Percentiles rank a stretch among this genome's conserved stretches.
Conservation (phyloP, 1,140 invertebrate genomes). For the Hormaphis cornu region DNA sequence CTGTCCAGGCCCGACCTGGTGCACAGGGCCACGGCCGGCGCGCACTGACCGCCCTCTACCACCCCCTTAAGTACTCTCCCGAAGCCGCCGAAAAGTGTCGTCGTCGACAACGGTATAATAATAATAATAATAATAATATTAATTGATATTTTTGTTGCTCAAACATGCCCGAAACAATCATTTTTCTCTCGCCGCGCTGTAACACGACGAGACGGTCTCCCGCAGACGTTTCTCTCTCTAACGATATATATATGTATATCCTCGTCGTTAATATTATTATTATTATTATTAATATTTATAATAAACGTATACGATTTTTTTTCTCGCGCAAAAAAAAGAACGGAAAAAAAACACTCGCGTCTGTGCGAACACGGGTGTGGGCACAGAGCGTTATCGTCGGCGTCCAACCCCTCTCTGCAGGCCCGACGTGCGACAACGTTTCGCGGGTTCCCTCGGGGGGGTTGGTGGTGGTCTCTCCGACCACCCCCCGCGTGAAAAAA, state of each 20-base stretch:
- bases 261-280: no score
- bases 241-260: no score
- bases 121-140: no score
- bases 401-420: no score
- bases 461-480: background rate
- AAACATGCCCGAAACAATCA: constrained; percentile 18
- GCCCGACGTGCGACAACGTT: no score
- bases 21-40: constrained; percentile 31
- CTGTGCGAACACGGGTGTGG: no score
- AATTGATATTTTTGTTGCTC: constrained; percentile 12
- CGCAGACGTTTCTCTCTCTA: background rate
- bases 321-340: no score
- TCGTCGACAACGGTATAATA: background rate
- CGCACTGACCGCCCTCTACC: background rate
- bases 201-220: no score
- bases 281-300: no score
- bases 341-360: no score
- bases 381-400: no score
- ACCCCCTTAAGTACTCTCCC: background rate
- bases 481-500: background rate
- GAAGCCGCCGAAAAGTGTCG: background rate
- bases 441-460: background rate
- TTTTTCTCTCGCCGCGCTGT: background rate
- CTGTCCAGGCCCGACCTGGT: constrained; percentile 35
- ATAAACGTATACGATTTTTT: no score